Evolutionary conservation across 2,113 vertebrate genomes (phyloP), one percentile per base, ranked within the genome.

Genomic region (Mesembrinibis cayennensis): DNA sequence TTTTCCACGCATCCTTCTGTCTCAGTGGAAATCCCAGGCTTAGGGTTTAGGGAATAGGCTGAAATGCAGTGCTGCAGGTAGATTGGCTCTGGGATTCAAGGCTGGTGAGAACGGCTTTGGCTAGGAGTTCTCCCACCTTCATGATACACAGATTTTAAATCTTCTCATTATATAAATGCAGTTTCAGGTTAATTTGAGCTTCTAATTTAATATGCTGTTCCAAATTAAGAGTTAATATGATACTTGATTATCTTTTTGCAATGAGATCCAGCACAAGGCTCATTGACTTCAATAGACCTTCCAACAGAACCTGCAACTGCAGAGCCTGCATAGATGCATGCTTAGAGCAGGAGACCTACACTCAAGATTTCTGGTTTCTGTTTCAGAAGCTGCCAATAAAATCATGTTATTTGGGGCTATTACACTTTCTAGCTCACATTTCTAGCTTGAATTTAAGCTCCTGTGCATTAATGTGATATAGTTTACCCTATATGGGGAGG

Each of bases 221-320:
- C 4, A 38, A 93, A 91, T 97, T 95, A 96, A 91, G 87, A 95
- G 84, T 81, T 96, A 97, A 96, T 93, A 97, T 82, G 84, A 30
- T 96, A 96, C 94, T 95, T 93, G 66, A 97, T 94, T 96, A 91
- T 95, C 74, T 85, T 96, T 96, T 96, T 96, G 95, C 91, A 83
- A 66, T 71, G 71, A 96, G 89, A 93, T 94, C 93, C 87, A 86
- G 86, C 70, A 84, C 76, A 96, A 95, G 94, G 84, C 96, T 95
- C 94, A 95, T 94, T 96, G 96, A 93, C 82, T 97, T 95, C 94
- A 81, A 97, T 56, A 96, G 91, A 82, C 45, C 53, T 95, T 91
- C 50, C 85, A 83, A 74, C 81, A 96, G 89, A 96, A 91, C 62
- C 49, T 90, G 82, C 2, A 4, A 11, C 53, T 66, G 71, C 73